Evolutionary conservation across 2,113 vertebrate genomes (phyloP), one percentile per base, ranked within the genome.

Genomic region (Ciconia stormi): DNA sequence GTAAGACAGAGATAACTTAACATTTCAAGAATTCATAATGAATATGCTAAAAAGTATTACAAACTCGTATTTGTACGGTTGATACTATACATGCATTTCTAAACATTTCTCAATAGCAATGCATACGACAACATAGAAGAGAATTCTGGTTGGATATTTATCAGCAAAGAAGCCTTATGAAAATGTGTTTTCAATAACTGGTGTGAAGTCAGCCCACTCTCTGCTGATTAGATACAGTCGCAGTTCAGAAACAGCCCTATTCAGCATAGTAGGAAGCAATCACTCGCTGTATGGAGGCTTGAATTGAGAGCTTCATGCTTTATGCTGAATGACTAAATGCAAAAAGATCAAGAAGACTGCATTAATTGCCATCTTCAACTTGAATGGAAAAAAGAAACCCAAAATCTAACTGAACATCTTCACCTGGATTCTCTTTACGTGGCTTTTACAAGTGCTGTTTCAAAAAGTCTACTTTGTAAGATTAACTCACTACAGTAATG

Each of bases 181-280:
- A 95, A 97, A 97, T 67, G 94, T 95, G 93, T 90, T 96, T 96
- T 94, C 95, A 93, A 32, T 93, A 96, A 91, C 87, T 88, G 88
- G 83, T 96, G 96, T 92, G 95, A 97, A 96, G 93, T 80, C 97
- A 97, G 94, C 97, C 95, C 95, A 90, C 96, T 96, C 95, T 82
- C 78, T 88, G 84, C 93, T 96, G 97, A 97, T 97, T 90, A 97
- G 96, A 95, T 90, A 90, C 94, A 97, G 91, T 96, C 1, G 5
- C 91, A 91, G 91, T 23, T 91, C 89, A 96, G 93, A 90, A 97
- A 93, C 91, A 96, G 84, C 66, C 89, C 91, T 86, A 96, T 93
- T 97, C 94, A 97, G 93, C 87, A 53, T 13, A 70, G 91, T 52
- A 85, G 82, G n/a, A 94, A 95, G 96, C 89, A 97, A 97, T 96